A percentile compares a stretch with the other conserved stretches of the same genome.
phyloP scores from a whole-genome alignment of 1,140 invertebrate species.

The Danaus melanippus region DNA sequence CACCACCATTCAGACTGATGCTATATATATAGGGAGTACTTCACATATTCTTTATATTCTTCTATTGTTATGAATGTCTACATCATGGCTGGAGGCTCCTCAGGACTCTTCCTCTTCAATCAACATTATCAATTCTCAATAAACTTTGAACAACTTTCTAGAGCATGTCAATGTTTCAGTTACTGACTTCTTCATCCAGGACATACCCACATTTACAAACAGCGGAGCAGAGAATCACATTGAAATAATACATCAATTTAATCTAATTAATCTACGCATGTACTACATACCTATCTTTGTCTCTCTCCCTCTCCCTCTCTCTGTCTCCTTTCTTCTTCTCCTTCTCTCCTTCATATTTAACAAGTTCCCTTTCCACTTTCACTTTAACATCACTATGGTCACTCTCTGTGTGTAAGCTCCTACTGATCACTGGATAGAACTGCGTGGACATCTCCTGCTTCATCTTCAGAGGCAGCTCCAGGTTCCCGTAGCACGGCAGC shows the following conservation, averaged over 20 bases:
- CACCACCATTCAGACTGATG: too few relatives aligned
- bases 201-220: too few relatives aligned
- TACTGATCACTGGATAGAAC: conserved; percentile 39
- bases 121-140: too few relatives aligned
- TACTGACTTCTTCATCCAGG: too few relatives aligned
- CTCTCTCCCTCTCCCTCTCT: conserved; percentile 39
- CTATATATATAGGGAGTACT: too few relatives aligned
- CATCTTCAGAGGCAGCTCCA: conserved; percentile 61
- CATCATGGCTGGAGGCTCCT: too few relatives aligned
- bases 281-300: conserved; percentile 5
- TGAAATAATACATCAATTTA: not conserved
- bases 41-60: too few relatives aligned
- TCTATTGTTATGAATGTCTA: too few relatives aligned
- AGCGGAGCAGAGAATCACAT: too few relatives aligned
- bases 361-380: conserved; percentile 42
- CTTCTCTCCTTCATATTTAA: conserved; percentile 45
- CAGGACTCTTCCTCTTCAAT: too few relatives aligned
- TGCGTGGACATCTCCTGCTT: conserved; percentile 55
- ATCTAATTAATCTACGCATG: not conserved
- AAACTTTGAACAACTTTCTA: too few relatives aligned
- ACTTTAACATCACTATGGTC: conserved; percentile 42
- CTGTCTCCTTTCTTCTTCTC: conserved; percentile 36
- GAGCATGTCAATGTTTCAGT: too few relatives aligned
- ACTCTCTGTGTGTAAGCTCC: conserved; percentile 36
- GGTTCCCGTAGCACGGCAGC: conserved; percentile 67